These are phyloP conservation scores for Oxyura jamaicensis DNA, from an alignment of 2,113 vertebrate genomes.

Conservation along the genomic window DNA sequence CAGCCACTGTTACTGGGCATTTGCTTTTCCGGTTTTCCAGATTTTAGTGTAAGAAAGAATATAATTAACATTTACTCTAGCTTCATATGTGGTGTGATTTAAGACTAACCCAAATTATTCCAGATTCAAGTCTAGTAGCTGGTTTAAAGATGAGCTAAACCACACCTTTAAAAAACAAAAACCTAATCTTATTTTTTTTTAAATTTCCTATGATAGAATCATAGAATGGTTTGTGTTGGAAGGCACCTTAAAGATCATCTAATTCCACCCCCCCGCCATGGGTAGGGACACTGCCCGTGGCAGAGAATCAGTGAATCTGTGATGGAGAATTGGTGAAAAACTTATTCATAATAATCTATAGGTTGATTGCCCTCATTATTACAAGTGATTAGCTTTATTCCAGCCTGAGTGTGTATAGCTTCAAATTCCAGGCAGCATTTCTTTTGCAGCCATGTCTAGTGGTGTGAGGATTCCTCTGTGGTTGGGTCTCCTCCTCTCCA, in stretches of 20 bases:
- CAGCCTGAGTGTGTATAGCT: background rate
- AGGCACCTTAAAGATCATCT: too few relatives aligned
- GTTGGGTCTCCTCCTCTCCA: constrained; percentile 18
- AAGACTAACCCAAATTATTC: background rate
- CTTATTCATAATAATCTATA: background rate
- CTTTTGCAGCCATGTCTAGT: background rate
- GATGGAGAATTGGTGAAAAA: background rate
- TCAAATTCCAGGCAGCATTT: background rate
- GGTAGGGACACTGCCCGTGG: too few relatives aligned
- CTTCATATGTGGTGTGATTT: background rate
- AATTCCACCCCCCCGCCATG: too few relatives aligned
- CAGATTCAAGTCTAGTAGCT: background rate
- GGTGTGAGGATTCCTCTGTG: background rate
- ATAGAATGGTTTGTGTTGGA: too few relatives aligned
- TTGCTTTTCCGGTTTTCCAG: background rate
- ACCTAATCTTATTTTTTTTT: constrained; percentile 17
- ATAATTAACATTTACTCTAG: background rate
- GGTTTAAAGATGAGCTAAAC: background rate
- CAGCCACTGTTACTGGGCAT: background rate
- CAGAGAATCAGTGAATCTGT: background rate
- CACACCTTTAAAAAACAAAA: background rate
- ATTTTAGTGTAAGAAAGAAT: background rate
- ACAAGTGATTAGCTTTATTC: constrained; percentile 27
- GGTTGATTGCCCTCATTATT: background rate
- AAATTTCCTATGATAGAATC: background rate